Evolutionary conservation across 2,113 vertebrate genomes (phyloP).

Genomic region (Urocynchramus pylzowi): DNA sequence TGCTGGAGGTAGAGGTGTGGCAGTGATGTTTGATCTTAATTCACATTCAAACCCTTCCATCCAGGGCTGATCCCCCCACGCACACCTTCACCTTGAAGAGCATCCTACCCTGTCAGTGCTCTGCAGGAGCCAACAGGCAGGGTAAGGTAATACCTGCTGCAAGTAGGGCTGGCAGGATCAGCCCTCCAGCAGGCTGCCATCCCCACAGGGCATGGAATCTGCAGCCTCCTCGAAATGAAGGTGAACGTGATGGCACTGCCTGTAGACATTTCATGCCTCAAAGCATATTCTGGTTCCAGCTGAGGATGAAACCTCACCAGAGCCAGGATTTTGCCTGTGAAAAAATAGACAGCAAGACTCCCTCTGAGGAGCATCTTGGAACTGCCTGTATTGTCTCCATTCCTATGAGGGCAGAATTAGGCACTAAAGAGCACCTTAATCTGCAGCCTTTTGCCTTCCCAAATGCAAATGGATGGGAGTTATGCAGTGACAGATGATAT

Average conservation of each 20-base stretch:
- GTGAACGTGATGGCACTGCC: neutral
- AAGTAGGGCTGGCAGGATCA: neutral
- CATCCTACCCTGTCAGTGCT: neutral
- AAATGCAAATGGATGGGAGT: neutral
- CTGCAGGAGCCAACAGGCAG: conserved; percentile 9
- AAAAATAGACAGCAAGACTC: neutral
- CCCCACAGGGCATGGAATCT: conserved; percentile 1
- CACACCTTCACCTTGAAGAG: conserved; percentile 40
- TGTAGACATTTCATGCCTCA: neutral
- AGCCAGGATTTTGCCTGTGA: neutral
- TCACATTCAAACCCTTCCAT: conserved; percentile 11
- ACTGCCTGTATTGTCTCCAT: neutral
- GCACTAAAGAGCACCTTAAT: neutral
- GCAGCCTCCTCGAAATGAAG: neutral
- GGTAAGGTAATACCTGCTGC: neutral
- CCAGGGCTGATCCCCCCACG: neutral
- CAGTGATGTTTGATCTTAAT: conserved; percentile 39
- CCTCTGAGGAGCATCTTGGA: neutral
- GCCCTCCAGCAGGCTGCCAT: neutral
- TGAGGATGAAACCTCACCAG: neutral
- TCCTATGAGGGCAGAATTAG: neutral
- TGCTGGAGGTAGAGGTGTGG: conserved; percentile 50
- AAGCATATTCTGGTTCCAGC: neutral
- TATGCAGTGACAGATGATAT: neutral
- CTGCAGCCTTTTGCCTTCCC: neutral